Conservation (phyloP, 2,888 invertebrate genomes). For the Apomyelois bistriatella region DNA sequence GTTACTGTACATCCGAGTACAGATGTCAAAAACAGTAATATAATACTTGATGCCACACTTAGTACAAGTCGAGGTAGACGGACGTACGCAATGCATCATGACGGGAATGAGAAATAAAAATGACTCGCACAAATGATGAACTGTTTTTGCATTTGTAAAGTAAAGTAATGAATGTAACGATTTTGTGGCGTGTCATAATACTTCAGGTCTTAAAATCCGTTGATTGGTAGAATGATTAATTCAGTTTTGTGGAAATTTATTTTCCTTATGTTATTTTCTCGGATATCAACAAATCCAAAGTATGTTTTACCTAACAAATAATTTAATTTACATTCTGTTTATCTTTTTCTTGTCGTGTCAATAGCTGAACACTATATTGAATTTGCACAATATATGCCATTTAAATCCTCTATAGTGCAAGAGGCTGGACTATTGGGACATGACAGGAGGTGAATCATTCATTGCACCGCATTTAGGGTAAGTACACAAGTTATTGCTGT, state of each 20-base stretch:
- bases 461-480: too few relatives aligned
- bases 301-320: too few relatives aligned
- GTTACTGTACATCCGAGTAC: slow-evolving; percentile 26
- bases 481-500: too few relatives aligned
- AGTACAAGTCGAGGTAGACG: slow-evolving; percentile 57
- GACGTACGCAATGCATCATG: slow-evolving; percentile 61
- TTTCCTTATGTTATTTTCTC: background rate
- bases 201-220: slow-evolving; percentile 4
- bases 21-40: slow-evolving; percentile 41
- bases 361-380: too few relatives aligned
- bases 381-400: too few relatives aligned
- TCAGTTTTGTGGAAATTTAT: background rate
- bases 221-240: background rate
- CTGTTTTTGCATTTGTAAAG: slow-evolving; percentile 16
- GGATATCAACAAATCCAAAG: too few relatives aligned
- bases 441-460: too few relatives aligned
- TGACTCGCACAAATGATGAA: slow-evolving; percentile 35
- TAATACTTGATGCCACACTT: slow-evolving; percentile 53
- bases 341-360: too few relatives aligned
- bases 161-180: slow-evolving; percentile 5
- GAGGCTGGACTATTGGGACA: too few relatives aligned
- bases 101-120: slow-evolving; percentile 57
- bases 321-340: too few relatives aligned
- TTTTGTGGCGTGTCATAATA: slow-evolving; percentile 1
- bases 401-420: too few relatives aligned